phyloP scores from a whole-genome alignment of 1,140 invertebrate genomes.

The Macrosteles quadrilineatus region DNA sequence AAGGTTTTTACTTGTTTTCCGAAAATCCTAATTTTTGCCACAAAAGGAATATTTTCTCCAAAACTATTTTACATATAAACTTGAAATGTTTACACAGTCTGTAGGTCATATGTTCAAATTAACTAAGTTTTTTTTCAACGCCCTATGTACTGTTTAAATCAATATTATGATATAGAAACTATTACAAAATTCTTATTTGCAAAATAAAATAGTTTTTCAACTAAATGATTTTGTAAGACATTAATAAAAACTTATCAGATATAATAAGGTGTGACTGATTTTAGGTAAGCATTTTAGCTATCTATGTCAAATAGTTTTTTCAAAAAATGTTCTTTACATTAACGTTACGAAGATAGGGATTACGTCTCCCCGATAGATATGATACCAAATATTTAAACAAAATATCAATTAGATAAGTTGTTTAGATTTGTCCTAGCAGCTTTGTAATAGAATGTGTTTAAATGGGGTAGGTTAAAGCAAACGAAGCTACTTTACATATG shows the following conservation, averaged over 20 bases:
- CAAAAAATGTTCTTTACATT: neutral
- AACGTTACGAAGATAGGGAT: conserved; percentile 3
- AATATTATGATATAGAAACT: neutral
- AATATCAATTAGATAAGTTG: too few species aligned
- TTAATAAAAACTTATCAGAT: neutral
- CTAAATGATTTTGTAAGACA: neutral
- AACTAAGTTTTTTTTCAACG: neutral
- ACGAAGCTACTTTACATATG: too few species aligned
- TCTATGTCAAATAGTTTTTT: neutral
- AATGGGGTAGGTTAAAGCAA: too few species aligned
- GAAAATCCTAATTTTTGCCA: conserved; percentile 22
- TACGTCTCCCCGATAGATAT: neutral
- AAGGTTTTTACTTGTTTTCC: conserved; percentile 17
- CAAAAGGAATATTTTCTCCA: conserved; percentile 30
- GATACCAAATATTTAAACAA: too few species aligned
- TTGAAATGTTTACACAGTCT: neutral
- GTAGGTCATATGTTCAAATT: neutral
- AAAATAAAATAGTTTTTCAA: neutral
- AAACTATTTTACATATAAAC: conserved; percentile 1
- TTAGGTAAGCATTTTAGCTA: too few species aligned
- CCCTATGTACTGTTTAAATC: neutral
- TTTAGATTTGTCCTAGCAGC: too few species aligned
- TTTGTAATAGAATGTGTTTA: too few species aligned
- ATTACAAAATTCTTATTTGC: neutral
- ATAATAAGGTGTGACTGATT: neutral